Conservation (phyloP, 2,113 vertebrate species). For the Taxidea taxus region DNA sequence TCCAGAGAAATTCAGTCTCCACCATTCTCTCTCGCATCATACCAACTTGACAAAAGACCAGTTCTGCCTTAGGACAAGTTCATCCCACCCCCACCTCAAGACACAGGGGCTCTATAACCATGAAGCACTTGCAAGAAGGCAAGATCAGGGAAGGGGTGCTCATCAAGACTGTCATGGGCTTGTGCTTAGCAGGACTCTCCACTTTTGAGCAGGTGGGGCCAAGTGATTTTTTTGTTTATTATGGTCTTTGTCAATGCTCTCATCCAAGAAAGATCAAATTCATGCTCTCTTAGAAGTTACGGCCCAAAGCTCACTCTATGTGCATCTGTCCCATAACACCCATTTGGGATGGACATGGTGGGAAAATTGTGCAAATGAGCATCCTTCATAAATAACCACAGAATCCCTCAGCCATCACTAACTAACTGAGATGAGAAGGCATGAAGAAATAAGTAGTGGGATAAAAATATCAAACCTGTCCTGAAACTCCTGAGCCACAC, state of each 20-base stretch:
- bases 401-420: not conserved
- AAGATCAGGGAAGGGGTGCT: not conserved
- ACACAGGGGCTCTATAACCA: fast-evolving
- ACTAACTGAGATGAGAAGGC: not conserved
- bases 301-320: not conserved
- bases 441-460: not conserved
- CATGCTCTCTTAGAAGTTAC: not conserved
- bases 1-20: not conserved
- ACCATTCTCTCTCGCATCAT: not conserved
- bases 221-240: not conserved
- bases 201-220: not conserved
- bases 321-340: not conserved
- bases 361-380: not conserved
- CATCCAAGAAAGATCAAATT: not conserved
- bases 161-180: fast-evolving
- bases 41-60: not conserved
- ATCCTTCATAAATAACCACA: not conserved
- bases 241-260: not conserved
- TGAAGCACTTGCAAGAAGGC: not conserved
- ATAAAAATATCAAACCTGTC: not conserved
- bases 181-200: not conserved
- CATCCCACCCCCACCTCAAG: not conserved
- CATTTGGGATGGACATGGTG: not conserved
- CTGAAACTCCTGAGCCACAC: not conserved
- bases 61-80: fast-evolving